phyloP scores from a whole-genome alignment of 2,888 invertebrate genomes.

The Lithosia quadra region DNA sequence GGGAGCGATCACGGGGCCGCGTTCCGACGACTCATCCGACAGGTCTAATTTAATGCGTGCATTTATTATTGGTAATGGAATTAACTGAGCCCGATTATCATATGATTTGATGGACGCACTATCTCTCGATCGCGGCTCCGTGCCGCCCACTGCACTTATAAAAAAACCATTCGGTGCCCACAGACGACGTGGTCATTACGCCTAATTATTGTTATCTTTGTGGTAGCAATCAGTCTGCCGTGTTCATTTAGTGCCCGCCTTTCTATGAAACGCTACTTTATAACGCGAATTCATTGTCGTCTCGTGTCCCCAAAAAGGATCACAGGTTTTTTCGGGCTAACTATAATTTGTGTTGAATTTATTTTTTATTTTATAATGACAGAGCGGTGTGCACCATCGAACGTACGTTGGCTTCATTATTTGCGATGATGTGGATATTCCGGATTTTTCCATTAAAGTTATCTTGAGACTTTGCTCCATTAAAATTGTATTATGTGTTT shows the following conservation, averaged over 20 bases:
- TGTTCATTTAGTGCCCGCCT: slow-evolving; percentile 71
- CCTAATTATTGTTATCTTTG: slow-evolving; percentile 86
- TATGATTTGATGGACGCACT: slow-evolving; percentile 86
- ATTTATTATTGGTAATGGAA: slow-evolving; percentile 87
- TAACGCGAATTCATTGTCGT: slow-evolving; percentile 77
- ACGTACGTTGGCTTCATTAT: slow-evolving; percentile 77
- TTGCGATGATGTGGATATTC: slow-evolving; percentile 81
- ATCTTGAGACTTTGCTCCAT: slow-evolving; percentile 59
- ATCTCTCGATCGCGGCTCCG: slow-evolving; percentile 77
- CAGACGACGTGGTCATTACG: slow-evolving; percentile 80
- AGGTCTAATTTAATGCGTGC: slow-evolving; percentile 86
- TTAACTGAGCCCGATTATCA: slow-evolving; percentile 86
- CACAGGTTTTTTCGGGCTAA: slow-evolving; percentile 58
- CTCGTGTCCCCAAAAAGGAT: slow-evolving; percentile 67
- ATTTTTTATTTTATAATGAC: slow-evolving; percentile 73
- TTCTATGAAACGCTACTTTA: slow-evolving; percentile 74
- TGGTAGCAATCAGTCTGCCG: slow-evolving; percentile 82
- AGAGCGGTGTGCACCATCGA: slow-evolving; percentile 69
- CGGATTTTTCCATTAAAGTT: slow-evolving; percentile 67
- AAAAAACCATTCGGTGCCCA: slow-evolving; percentile 64
- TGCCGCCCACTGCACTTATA: slow-evolving; percentile 81
- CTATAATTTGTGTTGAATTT: slow-evolving; percentile 61
- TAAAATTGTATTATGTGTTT: slow-evolving; percentile 66
- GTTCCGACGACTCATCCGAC: slow-evolving; percentile 85
- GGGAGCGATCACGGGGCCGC: slow-evolving; percentile 74